Conservation (phyloP, 64 coral and sea anemone species). For the Actinia tenebrosa region DNA sequence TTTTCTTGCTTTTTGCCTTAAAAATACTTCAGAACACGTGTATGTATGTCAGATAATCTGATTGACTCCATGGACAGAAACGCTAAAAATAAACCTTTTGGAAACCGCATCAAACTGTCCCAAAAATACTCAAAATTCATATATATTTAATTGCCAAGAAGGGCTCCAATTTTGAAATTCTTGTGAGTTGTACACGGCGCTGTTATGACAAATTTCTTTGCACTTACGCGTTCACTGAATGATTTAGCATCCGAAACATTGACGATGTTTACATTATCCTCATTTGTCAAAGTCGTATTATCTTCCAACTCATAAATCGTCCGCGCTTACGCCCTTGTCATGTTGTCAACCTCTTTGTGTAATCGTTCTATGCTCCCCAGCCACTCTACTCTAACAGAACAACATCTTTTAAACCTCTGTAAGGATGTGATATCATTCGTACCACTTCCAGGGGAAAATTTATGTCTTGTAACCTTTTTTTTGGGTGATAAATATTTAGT, state of each 20-base stretch:
- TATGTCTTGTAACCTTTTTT: background rate
- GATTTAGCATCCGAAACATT: background rate
- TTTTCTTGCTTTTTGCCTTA: background rate
- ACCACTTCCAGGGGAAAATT: background rate
- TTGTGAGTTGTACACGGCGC: background rate
- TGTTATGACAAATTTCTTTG: background rate
- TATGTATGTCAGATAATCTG: background rate
- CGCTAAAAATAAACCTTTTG: background rate
- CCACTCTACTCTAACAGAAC: background rate
- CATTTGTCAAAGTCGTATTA: constrained; percentile 13
- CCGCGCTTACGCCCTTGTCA: background rate
- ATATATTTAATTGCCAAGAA: background rate
- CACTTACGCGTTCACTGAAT: constrained; percentile 1
- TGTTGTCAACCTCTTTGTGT: background rate
- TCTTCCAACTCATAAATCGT: constrained; percentile 8
- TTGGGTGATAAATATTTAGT: background rate
- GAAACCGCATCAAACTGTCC: background rate
- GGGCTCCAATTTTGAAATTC: background rate
- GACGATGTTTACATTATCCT: background rate
- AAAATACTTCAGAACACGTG: background rate
- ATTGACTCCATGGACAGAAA: background rate
- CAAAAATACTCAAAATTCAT: background rate
- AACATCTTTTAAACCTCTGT: background rate
- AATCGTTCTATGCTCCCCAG: background rate
- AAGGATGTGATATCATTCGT: background rate